phyloP scores from a whole-genome alignment of 2,113 vertebrate species.

The Trichomycterus rosablanca region DNA sequence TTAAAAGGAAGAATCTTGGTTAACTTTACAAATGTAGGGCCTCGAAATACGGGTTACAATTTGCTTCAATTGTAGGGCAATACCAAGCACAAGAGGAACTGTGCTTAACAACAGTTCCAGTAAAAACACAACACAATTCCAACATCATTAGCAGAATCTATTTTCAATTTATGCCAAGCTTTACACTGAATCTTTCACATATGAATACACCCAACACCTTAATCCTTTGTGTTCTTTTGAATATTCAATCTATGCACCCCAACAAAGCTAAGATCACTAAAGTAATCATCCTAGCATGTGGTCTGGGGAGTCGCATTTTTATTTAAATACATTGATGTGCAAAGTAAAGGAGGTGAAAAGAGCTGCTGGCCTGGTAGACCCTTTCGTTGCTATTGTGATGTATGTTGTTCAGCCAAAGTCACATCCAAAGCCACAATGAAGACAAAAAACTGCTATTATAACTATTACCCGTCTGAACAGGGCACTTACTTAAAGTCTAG shows the following conservation, averaged over 20 bases:
- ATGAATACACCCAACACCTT: neutral
- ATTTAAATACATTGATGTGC: constrained; percentile 28
- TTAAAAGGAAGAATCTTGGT: no score
- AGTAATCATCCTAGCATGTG: constrained; percentile 29
- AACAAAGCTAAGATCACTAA: constrained; percentile 21
- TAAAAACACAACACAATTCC: neutral
- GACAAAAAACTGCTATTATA: neutral
- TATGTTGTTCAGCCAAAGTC: constrained; percentile 11
- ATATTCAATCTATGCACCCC: constrained; percentile 14
- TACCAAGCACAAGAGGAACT: no score
- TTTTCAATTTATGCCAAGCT: neutral
- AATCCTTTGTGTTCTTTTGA: constrained; percentile 4
- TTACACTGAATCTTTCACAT: no score
- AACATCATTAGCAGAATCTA: no score
- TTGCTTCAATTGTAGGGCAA: no score
- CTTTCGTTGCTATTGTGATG: constrained; percentile 29
- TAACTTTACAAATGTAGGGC: no score
- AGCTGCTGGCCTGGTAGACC: constrained; percentile 6
- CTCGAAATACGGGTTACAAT: no score
- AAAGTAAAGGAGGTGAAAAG: constrained; percentile 21
- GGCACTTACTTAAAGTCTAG: neutral
- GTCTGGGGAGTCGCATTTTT: constrained; percentile 7
- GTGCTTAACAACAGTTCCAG: neutral
- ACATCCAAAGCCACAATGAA: constrained; percentile 20
- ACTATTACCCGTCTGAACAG: neutral